Conservation (phyloP, 1,140 invertebrate species). For the Muscidifurax raptorellus region DNA sequence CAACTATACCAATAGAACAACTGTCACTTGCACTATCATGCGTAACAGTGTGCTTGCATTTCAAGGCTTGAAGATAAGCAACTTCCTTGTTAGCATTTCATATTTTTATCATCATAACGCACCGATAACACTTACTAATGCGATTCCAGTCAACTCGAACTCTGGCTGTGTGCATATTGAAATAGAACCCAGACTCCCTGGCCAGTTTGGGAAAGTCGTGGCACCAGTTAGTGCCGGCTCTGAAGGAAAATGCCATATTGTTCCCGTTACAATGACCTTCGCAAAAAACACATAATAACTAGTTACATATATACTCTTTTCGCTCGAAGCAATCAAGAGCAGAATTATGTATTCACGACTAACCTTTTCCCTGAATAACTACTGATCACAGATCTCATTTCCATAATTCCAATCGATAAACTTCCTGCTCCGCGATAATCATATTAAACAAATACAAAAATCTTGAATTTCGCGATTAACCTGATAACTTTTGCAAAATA, state of each 20-base stretch:
- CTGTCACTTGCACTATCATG: no score
- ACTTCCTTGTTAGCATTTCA: background rate
- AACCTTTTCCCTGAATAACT: background rate
- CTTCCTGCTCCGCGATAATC: background rate
- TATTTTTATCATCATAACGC: background rate
- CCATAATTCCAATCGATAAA: background rate
- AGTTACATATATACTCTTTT: slow-evolving; percentile 4
- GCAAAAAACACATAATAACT: background rate
- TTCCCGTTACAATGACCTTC: background rate
- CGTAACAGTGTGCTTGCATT: no score
- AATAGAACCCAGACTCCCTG: slow-evolving; percentile 81
- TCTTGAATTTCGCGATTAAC: background rate
- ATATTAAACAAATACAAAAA: background rate
- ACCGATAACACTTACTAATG: slow-evolving; percentile 76
- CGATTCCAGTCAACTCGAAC: slow-evolving; percentile 80
- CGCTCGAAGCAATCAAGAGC: background rate
- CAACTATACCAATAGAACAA: no score
- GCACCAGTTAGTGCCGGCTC: slow-evolving; percentile 78
- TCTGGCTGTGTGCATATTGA: slow-evolving; percentile 78
- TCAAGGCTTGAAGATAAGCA: background rate
- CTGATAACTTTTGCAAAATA: background rate
- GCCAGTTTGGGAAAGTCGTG: slow-evolving; percentile 83
- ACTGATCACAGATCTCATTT: background rate
- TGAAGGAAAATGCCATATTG: slow-evolving; percentile 75
- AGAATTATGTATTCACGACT: background rate